A percentile compares a stretch with the other conserved stretches of the same genome.
Conservation (phyloP, 2,113 vertebrate genomes). For the Syngnathus floridae region DNA sequence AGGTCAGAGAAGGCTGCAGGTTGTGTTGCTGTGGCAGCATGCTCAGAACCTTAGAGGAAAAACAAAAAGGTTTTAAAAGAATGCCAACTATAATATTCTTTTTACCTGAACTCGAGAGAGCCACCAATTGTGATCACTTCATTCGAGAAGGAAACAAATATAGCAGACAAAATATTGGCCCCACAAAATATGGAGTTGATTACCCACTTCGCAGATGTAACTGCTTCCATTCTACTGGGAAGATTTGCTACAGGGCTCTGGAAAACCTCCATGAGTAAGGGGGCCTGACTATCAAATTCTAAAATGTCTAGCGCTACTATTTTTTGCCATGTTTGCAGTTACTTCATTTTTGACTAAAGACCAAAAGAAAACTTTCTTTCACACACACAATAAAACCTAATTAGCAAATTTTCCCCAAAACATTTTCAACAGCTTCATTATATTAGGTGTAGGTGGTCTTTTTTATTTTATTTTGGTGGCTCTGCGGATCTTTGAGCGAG, state of each 20-base stretch:
- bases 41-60: slow-evolving; percentile 77
- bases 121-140: slow-evolving; percentile 7
- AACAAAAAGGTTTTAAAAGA: slow-evolving; percentile 15
- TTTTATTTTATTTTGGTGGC: neutral
- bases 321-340: neutral
- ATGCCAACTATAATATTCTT: slow-evolving; percentile 8
- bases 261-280: neutral
- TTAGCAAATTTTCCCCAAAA: neutral
- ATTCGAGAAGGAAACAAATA: slow-evolving; percentile 3
- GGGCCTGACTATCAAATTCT: no score
- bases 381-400: neutral
- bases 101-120: slow-evolving; percentile 1
- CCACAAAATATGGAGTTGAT: neutral
- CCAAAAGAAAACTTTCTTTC: neutral
- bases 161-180: slow-evolving; percentile 1
- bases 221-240: neutral
- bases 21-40: slow-evolving; percentile 78
- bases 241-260: neutral
- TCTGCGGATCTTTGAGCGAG: neutral
- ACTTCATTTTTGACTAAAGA: neutral
- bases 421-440: neutral
- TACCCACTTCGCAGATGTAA: neutral
- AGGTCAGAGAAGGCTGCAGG: slow-evolving; percentile 79
- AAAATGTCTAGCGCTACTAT: no score
- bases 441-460: neutral